phyloP scores from a whole-genome alignment of 2,888 invertebrate genomes.

The Unio pictorum region DNA sequence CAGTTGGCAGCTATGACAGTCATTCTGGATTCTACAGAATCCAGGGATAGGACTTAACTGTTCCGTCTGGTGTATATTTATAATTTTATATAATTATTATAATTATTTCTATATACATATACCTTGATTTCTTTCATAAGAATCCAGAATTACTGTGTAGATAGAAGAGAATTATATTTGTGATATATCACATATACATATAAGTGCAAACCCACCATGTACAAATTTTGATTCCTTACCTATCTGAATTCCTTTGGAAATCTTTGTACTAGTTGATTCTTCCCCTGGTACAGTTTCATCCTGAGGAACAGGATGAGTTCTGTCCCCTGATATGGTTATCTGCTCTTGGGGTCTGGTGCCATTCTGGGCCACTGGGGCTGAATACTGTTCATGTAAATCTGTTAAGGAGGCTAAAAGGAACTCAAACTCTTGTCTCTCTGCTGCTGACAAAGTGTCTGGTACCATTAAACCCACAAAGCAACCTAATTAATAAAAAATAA shows the following conservation, averaged over 20 bases:
- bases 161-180: no score
- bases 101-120: no score
- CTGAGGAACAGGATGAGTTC: constrained; percentile 3
- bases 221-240: constrained; percentile 57
- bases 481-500: constrained; percentile 70
- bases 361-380: constrained; percentile 5
- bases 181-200: no score
- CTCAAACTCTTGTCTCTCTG: constrained; percentile 77
- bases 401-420: constrained; percentile 76
- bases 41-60: no score
- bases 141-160: no score
- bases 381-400: constrained; percentile 54
- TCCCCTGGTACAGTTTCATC: constrained; percentile 31
- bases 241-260: constrained; percentile 72
- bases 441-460: constrained; percentile 75
- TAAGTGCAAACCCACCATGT: no score
- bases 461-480: constrained; percentile 80
- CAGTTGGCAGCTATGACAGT: no score
- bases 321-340: not conserved
- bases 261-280: constrained; percentile 68
- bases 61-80: no score
- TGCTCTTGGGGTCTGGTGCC: constrained; percentile 10
- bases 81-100: no score
- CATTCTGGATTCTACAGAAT: no score
- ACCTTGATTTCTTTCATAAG: no score